Conservation (phyloP, 1,140 invertebrate genomes). For the Drosophila miranda region DNA sequence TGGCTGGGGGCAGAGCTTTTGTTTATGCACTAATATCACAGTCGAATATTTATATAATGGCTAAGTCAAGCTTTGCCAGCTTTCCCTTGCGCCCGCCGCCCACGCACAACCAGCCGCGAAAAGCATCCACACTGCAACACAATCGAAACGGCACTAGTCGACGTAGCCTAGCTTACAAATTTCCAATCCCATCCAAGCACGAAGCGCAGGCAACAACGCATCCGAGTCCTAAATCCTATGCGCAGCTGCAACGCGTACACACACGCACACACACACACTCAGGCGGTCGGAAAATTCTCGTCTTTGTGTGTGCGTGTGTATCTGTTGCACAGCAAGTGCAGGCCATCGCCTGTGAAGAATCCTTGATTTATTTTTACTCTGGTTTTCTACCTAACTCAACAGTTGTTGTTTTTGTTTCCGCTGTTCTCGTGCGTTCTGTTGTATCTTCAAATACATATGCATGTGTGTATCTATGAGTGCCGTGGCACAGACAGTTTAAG, state of each 20-base stretch:
- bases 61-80: constrained; percentile 10
- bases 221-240: constrained; percentile 60
- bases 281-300: constrained; percentile 28
- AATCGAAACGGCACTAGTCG: constrained; percentile 68
- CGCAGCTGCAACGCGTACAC: constrained; percentile 58
- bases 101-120: constrained; percentile 47
- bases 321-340: constrained; percentile 77
- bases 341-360: constrained; percentile 60
- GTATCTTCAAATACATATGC: constrained; percentile 38
- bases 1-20: constrained; percentile 4
- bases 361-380: constrained; percentile 76
- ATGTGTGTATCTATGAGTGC: constrained; percentile 32
- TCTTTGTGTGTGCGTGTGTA: constrained; percentile 49
- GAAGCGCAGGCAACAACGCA: constrained; percentile 23
- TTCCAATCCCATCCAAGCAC: constrained; percentile 46
- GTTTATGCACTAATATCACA: not conserved
- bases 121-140: constrained; percentile 72
- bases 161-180: constrained; percentile 53
- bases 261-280: constrained; percentile 22
- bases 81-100: constrained; percentile 33
- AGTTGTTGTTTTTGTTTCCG: constrained; percentile 36
- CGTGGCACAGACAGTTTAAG: not conserved
- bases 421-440: constrained; percentile 16
- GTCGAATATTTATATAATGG: constrained; percentile 19
- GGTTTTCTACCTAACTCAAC: constrained; percentile 66